These are phyloP conservation scores for Clarias laeviceps DNA, from an alignment of 2,797 vertebrate species.

Conservation along the genomic window DNA sequence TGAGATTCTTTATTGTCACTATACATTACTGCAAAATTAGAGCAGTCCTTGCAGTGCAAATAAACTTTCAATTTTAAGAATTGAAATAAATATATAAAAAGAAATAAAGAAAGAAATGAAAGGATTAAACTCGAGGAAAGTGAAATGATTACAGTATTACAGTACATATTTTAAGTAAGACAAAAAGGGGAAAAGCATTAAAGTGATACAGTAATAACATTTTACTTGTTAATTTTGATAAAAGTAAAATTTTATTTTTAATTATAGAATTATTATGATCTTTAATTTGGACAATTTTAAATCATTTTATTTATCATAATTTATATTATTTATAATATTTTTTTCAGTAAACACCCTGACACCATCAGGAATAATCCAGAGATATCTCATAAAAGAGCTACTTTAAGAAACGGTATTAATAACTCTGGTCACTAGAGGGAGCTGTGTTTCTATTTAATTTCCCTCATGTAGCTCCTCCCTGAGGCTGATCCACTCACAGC, in stretches of 20 bases:
- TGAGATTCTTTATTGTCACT: too few species aligned
- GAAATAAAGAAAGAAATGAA: not conserved
- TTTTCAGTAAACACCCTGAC: not conserved
- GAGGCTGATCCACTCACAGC: not conserved
- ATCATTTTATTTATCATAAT: not conserved
- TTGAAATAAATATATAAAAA: not conserved
- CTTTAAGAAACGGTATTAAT: not conserved
- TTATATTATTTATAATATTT: not conserved
- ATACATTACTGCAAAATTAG: too few species aligned
- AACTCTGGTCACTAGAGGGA: constrained; percentile 34
- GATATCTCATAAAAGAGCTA: not conserved
- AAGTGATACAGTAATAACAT: not conserved
- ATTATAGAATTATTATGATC: too few species aligned
- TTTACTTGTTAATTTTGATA: not conserved
- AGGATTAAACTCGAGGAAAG: not conserved
- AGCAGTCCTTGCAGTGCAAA: not conserved
- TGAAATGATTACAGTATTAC: too few species aligned
- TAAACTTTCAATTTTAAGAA: not conserved
- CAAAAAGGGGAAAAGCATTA: not conserved
- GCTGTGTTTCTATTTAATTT: not conserved
- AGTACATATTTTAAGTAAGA: too few species aligned
- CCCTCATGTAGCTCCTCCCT: not conserved
- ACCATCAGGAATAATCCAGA: not conserved
- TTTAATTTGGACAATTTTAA: not conserved
- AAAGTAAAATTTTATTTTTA: not conserved